Percentiles rank a stretch among this genome's conserved stretches.
These are phyloP conservation scores for Ooceraea biroi DNA, from an alignment of 1,140 invertebrate species.

Conservation along the genomic window DNA sequence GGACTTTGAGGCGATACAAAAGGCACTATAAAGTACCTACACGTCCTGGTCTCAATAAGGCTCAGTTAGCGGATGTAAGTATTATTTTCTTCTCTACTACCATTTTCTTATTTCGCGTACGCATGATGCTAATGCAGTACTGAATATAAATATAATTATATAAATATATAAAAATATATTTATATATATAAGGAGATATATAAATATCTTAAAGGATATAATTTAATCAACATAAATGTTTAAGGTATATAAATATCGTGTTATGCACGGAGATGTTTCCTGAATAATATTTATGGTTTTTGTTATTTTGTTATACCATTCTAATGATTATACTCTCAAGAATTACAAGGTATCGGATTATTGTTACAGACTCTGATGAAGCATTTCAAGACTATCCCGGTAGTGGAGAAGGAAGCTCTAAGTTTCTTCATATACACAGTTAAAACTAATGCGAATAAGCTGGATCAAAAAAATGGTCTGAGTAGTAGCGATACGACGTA, in stretches of 20 bases:
- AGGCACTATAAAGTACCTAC: conserved; percentile 96
- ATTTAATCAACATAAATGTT: no score
- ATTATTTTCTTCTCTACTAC: conserved; percentile 4
- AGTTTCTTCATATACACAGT: conserved; percentile 99
- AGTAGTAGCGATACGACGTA: conserved; percentile 88
- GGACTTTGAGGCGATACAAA: conserved; percentile 96
- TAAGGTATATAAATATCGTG: not conserved
- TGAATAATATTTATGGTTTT: no score
- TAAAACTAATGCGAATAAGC: conserved; percentile 96
- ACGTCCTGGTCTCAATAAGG: conserved; percentile 96
- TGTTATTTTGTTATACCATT: no score
- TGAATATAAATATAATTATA: no score
- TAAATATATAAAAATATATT: not conserved
- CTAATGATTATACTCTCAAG: no score
- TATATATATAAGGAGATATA: not conserved
- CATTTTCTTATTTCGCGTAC: not conserved
- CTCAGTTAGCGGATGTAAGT: conserved; percentile 98
- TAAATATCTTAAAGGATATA: not conserved
- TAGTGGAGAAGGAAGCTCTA: conserved; percentile 97
- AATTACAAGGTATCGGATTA: not conserved
- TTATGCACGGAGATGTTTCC: no score
- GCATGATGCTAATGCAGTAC: no score
- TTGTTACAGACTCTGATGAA: conserved; percentile 93
- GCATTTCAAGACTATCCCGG: conserved; percentile 97
- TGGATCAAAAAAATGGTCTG: conserved; percentile 95